These are phyloP conservation scores for Platysteira castanea DNA, from an alignment of 2,113 vertebrate genomes.

Conservation along the genomic window DNA sequence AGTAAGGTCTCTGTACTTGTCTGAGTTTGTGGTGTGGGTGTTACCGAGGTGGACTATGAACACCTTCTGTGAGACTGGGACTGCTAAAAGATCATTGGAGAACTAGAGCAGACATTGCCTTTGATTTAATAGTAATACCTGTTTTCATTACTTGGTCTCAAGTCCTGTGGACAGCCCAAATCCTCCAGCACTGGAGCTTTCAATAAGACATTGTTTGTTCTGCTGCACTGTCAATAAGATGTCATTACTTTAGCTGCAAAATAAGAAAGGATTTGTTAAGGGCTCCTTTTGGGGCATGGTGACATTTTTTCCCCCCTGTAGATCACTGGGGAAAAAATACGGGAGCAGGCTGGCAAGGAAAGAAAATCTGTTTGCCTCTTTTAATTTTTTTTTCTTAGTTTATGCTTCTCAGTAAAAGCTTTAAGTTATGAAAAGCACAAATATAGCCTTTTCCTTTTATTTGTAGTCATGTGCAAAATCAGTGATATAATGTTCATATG, in stretches of 20 bases:
- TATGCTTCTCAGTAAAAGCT: background rate
- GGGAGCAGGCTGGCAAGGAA: background rate
- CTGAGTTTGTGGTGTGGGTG: background rate
- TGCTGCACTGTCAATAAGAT: constrained; percentile 30
- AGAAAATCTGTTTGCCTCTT: background rate
- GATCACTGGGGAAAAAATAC: background rate
- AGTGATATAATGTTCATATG: background rate
- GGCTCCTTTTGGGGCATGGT: background rate
- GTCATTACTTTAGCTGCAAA: constrained; percentile 21
- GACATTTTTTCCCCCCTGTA: background rate
- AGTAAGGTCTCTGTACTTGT: background rate
- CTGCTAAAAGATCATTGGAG: background rate
- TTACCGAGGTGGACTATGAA: background rate
- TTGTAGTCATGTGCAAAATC: background rate
- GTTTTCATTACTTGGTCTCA: constrained; percentile 21
- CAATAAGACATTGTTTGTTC: constrained; percentile 44
- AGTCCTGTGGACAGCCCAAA: constrained; percentile 20
- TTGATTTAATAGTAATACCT: constrained; percentile 21
- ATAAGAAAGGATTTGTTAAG: constrained; percentile 46
- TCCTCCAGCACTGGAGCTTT: constrained; percentile 18
- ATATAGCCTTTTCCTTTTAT: background rate
- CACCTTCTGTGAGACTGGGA: background rate
- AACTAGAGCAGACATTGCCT: background rate
- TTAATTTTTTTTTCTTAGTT: background rate
- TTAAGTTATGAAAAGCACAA: background rate